Evolutionary conservation across 53 echinoderm and acorn worm species (phyloP).

Genomic region (Mesocentrotus franciscanus): DNA sequence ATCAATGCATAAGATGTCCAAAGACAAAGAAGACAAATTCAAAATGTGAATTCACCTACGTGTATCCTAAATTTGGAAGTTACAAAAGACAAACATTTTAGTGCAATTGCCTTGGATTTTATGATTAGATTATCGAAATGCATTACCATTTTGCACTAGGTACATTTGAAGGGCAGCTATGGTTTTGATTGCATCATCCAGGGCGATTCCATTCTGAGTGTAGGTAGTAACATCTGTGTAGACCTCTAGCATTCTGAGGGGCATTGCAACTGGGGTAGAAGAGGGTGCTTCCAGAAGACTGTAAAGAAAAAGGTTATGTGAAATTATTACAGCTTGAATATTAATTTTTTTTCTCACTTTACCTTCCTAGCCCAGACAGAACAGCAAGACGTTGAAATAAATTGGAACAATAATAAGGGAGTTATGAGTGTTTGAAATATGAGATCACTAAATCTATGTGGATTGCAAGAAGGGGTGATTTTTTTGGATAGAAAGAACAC

Average conservation of each 20-base stretch:
- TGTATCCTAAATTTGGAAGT: too few species aligned
- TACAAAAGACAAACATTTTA: too few species aligned
- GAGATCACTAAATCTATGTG: too few species aligned
- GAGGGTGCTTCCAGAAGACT: conserved; percentile 71
- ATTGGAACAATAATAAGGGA: too few species aligned
- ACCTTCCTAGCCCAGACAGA: neutral
- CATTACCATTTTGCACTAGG: conserved; percentile 80
- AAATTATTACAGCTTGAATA: neutral
- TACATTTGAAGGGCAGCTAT: conserved; percentile 73
- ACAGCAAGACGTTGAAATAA: neutral
- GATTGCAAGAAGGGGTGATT: too few species aligned
- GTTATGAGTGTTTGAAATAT: too few species aligned
- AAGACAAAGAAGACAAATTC: too few species aligned
- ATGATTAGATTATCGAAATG: too few species aligned
- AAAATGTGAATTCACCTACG: too few species aligned
- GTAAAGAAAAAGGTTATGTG: neutral
- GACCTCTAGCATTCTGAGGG: conserved; percentile 86
- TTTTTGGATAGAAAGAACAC: too few species aligned
- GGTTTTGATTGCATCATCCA: conserved; percentile 64
- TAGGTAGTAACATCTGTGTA: conserved; percentile 79
- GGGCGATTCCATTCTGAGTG: conserved; percentile 52
- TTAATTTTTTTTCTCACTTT: neutral
- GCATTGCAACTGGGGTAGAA: conserved; percentile 77
- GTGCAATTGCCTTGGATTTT: too few species aligned
- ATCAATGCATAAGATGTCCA: too few species aligned